phyloP scores from a whole-genome alignment of 2,888 invertebrate genomes.

The Anarsia innoxiella region DNA sequence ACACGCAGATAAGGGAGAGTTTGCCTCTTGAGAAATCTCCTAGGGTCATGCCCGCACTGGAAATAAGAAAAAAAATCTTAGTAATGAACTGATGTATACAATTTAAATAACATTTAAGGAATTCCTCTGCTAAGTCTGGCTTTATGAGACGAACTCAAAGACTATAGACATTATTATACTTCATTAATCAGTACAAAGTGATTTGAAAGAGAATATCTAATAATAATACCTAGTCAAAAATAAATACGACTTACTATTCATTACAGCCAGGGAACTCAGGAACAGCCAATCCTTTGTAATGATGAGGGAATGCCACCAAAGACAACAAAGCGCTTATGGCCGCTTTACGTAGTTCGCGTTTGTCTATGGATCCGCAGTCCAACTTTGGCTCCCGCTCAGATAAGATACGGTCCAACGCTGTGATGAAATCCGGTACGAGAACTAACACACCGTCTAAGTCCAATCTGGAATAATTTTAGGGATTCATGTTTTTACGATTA shows the following conservation, averaged over 20 bases:
- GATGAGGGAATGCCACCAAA: slow-evolving; percentile 92
- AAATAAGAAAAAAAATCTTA: too few relatives aligned
- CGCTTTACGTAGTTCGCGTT: slow-evolving; percentile 89
- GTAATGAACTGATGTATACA: too few relatives aligned
- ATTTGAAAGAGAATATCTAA: too few relatives aligned
- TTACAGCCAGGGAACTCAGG: slow-evolving; percentile 80
- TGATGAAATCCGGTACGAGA: slow-evolving; percentile 90
- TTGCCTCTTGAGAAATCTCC: slow-evolving; percentile 52
- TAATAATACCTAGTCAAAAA: too few relatives aligned
- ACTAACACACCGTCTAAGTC: slow-evolving; percentile 96
- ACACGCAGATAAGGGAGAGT: slow-evolving; percentile 56
- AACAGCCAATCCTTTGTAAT: slow-evolving; percentile 87
- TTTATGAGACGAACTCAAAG: too few relatives aligned
- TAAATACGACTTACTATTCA: too few relatives aligned
- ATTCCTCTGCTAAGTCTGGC: too few relatives aligned
- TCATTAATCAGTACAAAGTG: too few relatives aligned
- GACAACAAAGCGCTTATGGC: slow-evolving; percentile 94
- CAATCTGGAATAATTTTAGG: slow-evolving; percentile 71
- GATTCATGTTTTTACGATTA: too few relatives aligned
- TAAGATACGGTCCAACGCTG: slow-evolving; percentile 92
- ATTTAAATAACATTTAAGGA: too few relatives aligned
- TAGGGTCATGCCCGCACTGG: slow-evolving; percentile 54
- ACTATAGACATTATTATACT: too few relatives aligned
- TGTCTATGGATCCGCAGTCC: slow-evolving; percentile 80
- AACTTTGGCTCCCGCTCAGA: slow-evolving; percentile 88